These are phyloP conservation scores for Hydrozoanthus gracilis DNA, from an alignment of 92 coral and sea anemone genomes.

Conservation along the genomic window DNA sequence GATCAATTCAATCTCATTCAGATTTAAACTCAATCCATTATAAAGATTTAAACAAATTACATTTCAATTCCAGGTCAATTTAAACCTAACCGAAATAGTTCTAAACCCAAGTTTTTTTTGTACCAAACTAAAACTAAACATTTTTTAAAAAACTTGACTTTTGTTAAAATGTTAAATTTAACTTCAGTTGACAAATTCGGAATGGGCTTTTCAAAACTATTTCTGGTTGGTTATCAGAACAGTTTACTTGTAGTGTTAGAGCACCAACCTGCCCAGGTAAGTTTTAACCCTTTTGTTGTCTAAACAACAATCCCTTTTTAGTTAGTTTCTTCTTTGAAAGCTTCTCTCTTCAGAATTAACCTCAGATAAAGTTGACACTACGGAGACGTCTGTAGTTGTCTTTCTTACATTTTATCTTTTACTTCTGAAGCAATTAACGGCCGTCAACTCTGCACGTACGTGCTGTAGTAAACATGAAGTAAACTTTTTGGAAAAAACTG, in stretches of 20 bases:
- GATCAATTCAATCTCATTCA: not conserved
- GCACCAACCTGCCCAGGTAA: constrained; percentile 8
- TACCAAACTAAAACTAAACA: not conserved
- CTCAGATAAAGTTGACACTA: constrained; percentile 29
- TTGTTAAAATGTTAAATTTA: not conserved
- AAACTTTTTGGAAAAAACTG: constrained; percentile 1
- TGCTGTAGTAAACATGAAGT: not conserved
- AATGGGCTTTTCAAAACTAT: not conserved
- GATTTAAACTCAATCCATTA: not conserved
- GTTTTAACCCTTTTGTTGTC: constrained; percentile 2
- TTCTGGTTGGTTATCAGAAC: not conserved
- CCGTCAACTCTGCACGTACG: not conserved
- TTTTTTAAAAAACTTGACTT: not conserved
- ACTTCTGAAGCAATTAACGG: constrained; percentile 1
- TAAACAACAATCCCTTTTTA: not conserved
- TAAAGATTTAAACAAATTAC: not conserved
- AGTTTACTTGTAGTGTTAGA: not conserved
- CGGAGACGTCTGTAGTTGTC: constrained; percentile 47
- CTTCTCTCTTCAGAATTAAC: constrained; percentile 4
- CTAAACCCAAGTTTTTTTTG: not conserved
- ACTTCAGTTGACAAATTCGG: not conserved
- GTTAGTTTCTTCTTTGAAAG: not conserved
- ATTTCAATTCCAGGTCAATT: not conserved
- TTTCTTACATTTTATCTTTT: not conserved
- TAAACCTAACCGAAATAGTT: not conserved